Evolutionary conservation across 2,113 vertebrate genomes (phyloP), one percentile per base, ranked within the genome.

Genomic region (Orthonyx spaldingii): DNA sequence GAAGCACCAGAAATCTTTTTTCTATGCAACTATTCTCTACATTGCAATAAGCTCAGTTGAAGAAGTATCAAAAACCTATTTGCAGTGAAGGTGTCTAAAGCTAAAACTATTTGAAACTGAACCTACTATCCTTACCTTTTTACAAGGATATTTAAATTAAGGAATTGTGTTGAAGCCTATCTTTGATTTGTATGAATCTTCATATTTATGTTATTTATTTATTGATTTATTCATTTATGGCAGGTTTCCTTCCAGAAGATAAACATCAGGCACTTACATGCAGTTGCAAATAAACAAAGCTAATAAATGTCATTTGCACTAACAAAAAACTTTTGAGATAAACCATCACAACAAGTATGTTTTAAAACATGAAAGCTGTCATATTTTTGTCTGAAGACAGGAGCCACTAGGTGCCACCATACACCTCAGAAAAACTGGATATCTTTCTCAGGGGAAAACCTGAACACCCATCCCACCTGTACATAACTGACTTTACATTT

Each of bases 381-480:
- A 30, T 69, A 16, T 53, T 84, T 88, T 82, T 72, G 6, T 56
- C 56, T 65, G 57, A 65, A 61, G 75, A 77, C 7, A 61, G 15
- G 20, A 65, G 64, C 95, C 97, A 94, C 72, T 79, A 98, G 96
- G 56, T 95, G 97, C 89, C 96, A 93, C 84, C 59, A 78, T 5
- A 96, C 20, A 64, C 94, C 77, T 80, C 72, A 57, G 47, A 56
- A 94, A 75, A 46, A 42, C 3, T 6, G 13, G 11, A 10, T 59
- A 39, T 79, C 11, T 50, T 61, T 74, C 77, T 66, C 66, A 35
- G 11, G 53, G 64, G 53, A 83, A 75, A 78, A 27, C 6, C 19
- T 81, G 74, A 21, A 42, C 32, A 28, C 16, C 50, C 14, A 10
- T 81, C 71, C 59, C 18, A 56, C 6, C 61, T 65, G 24, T 13